Evolutionary conservation across 2,113 vertebrate species (phyloP).

Genomic region (Cyprinus carpio): DNA sequence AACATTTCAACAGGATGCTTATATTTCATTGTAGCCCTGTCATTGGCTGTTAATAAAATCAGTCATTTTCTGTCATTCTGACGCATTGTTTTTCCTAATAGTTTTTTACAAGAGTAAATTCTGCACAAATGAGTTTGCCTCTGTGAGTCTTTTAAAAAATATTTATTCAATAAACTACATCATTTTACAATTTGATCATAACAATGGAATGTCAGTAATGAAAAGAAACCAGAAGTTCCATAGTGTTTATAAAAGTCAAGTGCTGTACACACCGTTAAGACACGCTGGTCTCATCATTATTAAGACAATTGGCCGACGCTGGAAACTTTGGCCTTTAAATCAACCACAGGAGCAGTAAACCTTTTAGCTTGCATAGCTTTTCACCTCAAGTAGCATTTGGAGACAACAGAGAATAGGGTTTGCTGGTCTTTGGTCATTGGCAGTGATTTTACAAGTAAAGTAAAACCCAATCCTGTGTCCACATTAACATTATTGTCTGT

Average conservation of each 20-base stretch:
- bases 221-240: neutral
- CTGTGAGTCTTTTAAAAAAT: neutral
- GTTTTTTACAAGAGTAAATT: constrained; percentile 17
- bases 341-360: neutral
- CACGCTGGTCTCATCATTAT: neutral
- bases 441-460: constrained; percentile 10
- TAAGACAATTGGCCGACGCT: neutral
- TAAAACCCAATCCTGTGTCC: neutral
- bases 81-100: neutral
- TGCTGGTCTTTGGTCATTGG: constrained; percentile 2
- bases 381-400: neutral
- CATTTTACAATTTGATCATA: neutral
- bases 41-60: neutral
- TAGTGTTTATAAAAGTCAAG: constrained; percentile 12
- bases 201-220: constrained; percentile 1
- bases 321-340: constrained; percentile 13
- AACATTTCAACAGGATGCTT: neutral
- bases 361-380: neutral
- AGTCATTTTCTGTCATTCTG: neutral
- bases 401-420: neutral
- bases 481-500: neutral
- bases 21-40: neutral
- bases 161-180: constrained; percentile 37
- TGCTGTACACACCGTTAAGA: neutral
- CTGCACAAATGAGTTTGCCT: constrained; percentile 2